These are phyloP conservation scores for Limosa lapponica DNA, from an alignment of 2,797 vertebrate species.

Conservation along the genomic window DNA sequence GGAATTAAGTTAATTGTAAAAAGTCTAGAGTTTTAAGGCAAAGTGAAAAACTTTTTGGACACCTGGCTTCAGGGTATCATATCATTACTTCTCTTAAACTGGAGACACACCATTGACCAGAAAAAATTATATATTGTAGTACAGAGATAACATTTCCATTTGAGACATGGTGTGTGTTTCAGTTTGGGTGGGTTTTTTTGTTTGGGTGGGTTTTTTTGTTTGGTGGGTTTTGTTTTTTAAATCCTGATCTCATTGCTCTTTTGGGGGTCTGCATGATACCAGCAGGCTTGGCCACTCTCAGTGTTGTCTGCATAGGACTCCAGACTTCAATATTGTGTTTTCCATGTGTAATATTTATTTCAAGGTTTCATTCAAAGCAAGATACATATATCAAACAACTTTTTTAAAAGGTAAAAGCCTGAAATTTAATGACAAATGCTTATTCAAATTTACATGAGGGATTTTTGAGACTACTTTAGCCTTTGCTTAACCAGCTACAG, in stretches of 20 bases:
- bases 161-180: not conserved
- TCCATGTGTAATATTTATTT: constrained; percentile 58
- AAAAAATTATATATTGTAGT: not conserved
- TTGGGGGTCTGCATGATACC: not conserved
- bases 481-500: constrained; percentile 4
- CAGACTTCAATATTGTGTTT: constrained; percentile 7
- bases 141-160: not conserved
- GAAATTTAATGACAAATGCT: not conserved
- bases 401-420: not conserved
- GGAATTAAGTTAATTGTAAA: not conserved
- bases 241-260: not conserved
- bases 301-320: not conserved
- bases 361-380: constrained; percentile 30
- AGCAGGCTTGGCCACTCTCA: not conserved
- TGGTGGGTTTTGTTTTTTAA: not conserved
- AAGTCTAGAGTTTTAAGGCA: not conserved
- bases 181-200: not conserved
- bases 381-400: not conserved
- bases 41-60: not conserved
- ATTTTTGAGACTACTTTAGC: not conserved
- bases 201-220: not conserved
- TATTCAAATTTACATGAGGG: not conserved
- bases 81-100: not conserved
- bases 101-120: not conserved
- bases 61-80: not conserved